Percentiles rank a stretch among this genome's conserved stretches.
These are phyloP conservation scores for Andrena bicolor DNA, from an alignment of 2,888 invertebrate species.

Conservation along the genomic window DNA sequence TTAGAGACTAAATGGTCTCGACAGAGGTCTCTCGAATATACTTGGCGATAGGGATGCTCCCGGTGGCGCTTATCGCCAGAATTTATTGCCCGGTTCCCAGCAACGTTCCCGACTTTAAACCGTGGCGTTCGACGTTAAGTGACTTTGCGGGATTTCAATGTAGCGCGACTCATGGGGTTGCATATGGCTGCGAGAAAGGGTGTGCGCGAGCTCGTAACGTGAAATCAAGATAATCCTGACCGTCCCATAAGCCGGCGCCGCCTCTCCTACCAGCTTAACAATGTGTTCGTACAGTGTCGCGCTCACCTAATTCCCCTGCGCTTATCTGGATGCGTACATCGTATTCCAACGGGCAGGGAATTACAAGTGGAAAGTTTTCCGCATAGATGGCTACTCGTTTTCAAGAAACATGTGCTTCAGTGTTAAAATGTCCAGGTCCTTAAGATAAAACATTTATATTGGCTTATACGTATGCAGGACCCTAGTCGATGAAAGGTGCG, in stretches of 20 bases:
- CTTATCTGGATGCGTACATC: conserved; percentile 55
- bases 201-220: conserved; percentile 61
- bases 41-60: conserved; percentile 53
- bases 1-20: conserved; percentile 48
- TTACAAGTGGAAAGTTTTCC: not conserved
- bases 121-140: conserved; percentile 69
- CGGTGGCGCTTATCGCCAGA: conserved; percentile 66
- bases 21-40: conserved; percentile 58
- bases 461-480: no score
- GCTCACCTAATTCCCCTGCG: conserved; percentile 46
- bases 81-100: conserved; percentile 70
- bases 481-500: no score
- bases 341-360: conserved; percentile 19
- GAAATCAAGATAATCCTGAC: conserved; percentile 71
- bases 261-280: conserved; percentile 43
- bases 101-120: conserved; percentile 67
- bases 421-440: no score
- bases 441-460: no score
- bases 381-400: no score
- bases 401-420: no score
- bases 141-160: conserved; percentile 72
- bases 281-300: conserved; percentile 52
- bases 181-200: conserved; percentile 7
- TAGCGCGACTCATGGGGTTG: conserved; percentile 33
- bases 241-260: conserved; percentile 17